Percentiles rank a stretch among this genome's conserved stretches.
Conservation (phyloP, 2,113 vertebrate species). For the Psophia crepitans region DNA sequence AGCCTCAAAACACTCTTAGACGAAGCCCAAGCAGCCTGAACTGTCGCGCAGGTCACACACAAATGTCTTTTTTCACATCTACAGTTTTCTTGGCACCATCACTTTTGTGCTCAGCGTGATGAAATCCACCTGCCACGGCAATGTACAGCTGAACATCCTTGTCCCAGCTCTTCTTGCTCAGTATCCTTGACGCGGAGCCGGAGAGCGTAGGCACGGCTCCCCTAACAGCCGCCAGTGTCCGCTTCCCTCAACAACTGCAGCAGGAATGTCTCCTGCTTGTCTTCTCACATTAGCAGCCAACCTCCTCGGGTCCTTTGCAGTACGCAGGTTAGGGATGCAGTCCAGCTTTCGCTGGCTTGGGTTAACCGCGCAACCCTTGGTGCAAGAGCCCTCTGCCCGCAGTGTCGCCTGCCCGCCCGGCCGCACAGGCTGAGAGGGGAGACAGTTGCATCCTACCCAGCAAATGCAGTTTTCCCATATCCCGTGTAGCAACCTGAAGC, state of each 20-base stretch:
- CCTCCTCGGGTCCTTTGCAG: neutral
- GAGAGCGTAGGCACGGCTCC: neutral
- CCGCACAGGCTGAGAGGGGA: neutral
- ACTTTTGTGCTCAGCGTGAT: neutral
- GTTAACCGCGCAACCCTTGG: neutral
- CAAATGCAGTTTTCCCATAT: neutral
- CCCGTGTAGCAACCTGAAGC: neutral
- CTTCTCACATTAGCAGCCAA: neutral
- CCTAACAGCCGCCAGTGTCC: neutral
- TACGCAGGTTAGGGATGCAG: neutral
- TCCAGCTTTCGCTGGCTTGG: neutral
- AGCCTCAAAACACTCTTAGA: neutral
- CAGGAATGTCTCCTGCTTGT: neutral
- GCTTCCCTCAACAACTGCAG: neutral
- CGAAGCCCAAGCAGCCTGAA: neutral
- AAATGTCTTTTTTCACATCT: neutral
- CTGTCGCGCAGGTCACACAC: neutral
- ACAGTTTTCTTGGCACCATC: neutral
- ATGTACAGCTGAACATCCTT: neutral
- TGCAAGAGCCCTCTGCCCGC: neutral
- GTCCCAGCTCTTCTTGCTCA: neutral
- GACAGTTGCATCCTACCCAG: neutral
- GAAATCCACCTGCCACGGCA: neutral
- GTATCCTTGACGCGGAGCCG: neutral
- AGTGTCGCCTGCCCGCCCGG: neutral